phyloP scores from a whole-genome alignment of 2,797 vertebrate genomes.

The Tenualosa ilisha region DNA sequence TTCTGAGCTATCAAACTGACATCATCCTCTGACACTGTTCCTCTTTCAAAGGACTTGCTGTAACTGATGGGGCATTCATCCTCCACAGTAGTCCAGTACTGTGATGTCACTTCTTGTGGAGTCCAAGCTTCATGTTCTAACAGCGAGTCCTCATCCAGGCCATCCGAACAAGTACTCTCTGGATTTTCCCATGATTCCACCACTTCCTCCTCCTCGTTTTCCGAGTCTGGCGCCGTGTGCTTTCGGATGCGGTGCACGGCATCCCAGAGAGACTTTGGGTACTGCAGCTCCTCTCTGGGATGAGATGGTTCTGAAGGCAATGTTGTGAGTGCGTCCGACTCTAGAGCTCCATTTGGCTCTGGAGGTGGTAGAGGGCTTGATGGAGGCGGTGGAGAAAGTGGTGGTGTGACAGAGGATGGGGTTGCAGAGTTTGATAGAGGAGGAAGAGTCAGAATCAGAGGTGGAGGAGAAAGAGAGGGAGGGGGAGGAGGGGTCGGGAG shows the following conservation, averaged over 20 bases:
- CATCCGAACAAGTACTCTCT: constrained; percentile 28
- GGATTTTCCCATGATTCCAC: constrained; percentile 66
- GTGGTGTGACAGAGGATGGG: not conserved
- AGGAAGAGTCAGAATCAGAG: not conserved
- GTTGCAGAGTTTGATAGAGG: not conserved
- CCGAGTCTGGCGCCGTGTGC: constrained; percentile 92
- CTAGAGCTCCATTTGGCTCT: not conserved
- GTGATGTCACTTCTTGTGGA: constrained; percentile 27
- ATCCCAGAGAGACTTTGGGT: constrained; percentile 79
- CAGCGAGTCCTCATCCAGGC: not conserved
- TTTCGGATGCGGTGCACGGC: constrained; percentile 87
- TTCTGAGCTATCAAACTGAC: not conserved
- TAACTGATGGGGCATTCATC: constrained; percentile 1
- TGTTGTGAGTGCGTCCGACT: not conserved
- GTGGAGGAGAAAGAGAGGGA: constrained; percentile 26
- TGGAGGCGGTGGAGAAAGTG: constrained; percentile 4
- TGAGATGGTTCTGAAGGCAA: constrained; percentile 6
- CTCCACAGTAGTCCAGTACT: constrained; percentile 29
- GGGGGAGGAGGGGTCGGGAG: constrained; percentile 25
- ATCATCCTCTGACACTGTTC: constrained; percentile 29
- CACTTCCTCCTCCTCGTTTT: constrained; percentile 83
- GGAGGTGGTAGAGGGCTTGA: not conserved
- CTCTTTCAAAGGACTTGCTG: not conserved
- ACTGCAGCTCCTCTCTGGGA: constrained; percentile 47
- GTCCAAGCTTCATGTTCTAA: not conserved